These are phyloP conservation scores for Glyptemys insculpta DNA, from an alignment of 2,797 vertebrate species.

Conservation along the genomic window DNA sequence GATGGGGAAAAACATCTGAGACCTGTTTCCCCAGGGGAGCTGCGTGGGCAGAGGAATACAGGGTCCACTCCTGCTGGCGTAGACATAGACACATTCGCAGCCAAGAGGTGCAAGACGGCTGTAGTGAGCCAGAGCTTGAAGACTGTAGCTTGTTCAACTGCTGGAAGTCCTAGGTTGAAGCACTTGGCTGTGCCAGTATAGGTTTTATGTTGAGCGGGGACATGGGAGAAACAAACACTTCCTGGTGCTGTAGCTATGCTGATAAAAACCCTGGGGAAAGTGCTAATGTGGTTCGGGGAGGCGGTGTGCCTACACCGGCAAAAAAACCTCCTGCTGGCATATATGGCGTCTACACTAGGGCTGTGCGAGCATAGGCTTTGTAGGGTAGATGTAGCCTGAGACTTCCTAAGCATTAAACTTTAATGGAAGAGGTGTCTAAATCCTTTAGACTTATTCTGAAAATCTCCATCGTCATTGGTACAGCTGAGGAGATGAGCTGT, in stretches of 20 bases:
- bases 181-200: background rate
- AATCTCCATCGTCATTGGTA: background rate
- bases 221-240: too few relatives aligned
- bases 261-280: background rate
- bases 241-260: background rate
- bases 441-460: background rate
- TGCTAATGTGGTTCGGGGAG: background rate
- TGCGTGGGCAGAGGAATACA: background rate
- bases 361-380: background rate
- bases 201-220: rapidly evolving
- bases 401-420: background rate
- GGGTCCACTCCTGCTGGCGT: background rate
- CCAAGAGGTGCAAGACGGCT: background rate
- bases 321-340: background rate
- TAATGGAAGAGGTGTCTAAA: background rate
- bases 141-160: background rate
- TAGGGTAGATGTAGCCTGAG: background rate
- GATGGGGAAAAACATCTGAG: background rate
- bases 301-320: too few relatives aligned
- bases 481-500: background rate
- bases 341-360: too few relatives aligned
- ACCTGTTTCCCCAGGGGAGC: background rate
- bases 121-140: background rate
- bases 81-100: background rate
- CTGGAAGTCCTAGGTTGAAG: background rate